phyloP scores from a whole-genome alignment of 2,797 vertebrate species.

The Garrulus glandarius region DNA sequence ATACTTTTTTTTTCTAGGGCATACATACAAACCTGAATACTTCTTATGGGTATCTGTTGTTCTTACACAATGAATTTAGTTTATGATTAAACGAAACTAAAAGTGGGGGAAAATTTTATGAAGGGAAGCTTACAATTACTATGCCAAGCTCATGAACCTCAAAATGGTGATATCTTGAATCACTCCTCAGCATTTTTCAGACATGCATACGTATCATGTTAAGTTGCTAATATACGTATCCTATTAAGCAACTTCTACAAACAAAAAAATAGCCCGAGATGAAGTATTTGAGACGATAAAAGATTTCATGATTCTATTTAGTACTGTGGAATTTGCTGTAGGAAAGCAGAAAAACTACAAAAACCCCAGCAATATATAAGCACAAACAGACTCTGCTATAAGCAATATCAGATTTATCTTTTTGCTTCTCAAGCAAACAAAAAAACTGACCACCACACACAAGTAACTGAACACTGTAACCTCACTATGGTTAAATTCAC shows the following conservation, averaged over 20 bases:
- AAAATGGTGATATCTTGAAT: neutral
- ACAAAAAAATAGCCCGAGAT: neutral
- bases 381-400: neutral
- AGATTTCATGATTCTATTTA: neutral
- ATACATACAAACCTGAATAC: neutral
- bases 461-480: neutral
- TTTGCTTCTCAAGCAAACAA: neutral
- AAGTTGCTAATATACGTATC: neutral
- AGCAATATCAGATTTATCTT: neutral
- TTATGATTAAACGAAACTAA: neutral
- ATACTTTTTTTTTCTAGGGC: neutral
- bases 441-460: neutral
- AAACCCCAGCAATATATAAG: neutral
- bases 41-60: neutral
- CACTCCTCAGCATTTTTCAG: neutral
- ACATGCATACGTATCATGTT: neutral
- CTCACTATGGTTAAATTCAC: neutral
- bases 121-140: neutral
- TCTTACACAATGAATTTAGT: neutral
- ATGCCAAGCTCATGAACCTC: neutral
- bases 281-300: neutral
- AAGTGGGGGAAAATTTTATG: neutral
- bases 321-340: neutral
- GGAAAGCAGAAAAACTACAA: neutral
- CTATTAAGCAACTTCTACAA: neutral